phyloP scores from a whole-genome alignment of 2,797 vertebrate species.

The Morelia viridis region DNA sequence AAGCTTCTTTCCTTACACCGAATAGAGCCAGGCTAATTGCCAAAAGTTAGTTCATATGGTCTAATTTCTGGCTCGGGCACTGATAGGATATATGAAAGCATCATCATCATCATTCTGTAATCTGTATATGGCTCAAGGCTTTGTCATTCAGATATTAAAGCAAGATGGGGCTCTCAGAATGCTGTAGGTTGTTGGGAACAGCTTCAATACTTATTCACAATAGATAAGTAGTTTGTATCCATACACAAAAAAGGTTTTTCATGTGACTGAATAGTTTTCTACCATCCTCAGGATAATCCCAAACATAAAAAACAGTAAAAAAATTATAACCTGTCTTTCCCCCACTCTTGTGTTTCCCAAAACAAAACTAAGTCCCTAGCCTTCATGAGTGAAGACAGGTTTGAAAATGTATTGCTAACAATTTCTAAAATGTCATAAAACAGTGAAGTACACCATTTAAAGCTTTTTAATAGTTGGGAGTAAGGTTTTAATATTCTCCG shows the following conservation, averaged over 20 bases:
- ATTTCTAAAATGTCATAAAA: background rate
- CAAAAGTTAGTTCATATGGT: background rate
- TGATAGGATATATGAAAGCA: background rate
- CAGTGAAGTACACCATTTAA: background rate
- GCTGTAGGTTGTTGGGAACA: background rate
- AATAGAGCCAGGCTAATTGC: background rate
- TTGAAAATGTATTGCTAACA: background rate
- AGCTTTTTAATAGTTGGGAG: background rate
- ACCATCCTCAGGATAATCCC: background rate
- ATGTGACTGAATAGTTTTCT: background rate
- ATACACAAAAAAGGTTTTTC: too few species aligned
- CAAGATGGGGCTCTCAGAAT: background rate
- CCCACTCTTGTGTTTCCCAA: background rate
- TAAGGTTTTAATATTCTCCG: background rate
- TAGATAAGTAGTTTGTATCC: background rate
- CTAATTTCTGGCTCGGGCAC: background rate
- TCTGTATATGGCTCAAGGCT: background rate
- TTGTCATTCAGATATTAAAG: background rate
- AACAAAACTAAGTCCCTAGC: background rate
- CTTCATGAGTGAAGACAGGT: background rate
- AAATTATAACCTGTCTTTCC: background rate
- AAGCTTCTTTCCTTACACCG: background rate
- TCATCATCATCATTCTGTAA: background rate
- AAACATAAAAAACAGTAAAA: background rate
- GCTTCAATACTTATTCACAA: background rate